Percentiles rank a stretch among this genome's conserved stretches.
Evolutionary conservation across 2,888 invertebrate genomes (phyloP).

Genomic region (Ophion ventricosus): DNA sequence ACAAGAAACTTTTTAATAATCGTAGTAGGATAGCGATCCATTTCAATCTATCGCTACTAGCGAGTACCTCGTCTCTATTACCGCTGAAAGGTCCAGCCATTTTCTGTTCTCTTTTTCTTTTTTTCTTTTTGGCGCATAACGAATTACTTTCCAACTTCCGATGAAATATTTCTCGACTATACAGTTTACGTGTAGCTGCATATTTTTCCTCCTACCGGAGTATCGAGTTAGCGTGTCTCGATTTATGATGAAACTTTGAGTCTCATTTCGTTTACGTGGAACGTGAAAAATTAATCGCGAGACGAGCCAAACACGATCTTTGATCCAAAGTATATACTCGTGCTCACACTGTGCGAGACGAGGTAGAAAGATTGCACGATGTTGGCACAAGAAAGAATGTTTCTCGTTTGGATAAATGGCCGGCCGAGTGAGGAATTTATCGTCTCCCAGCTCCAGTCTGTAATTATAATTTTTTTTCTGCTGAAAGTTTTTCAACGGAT

Average conservation of each 20-base stretch:
- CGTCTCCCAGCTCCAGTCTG: neutral
- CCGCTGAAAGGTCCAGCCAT: slow-evolving; percentile 48
- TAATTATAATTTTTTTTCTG: neutral
- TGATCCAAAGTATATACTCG: too few relatives aligned
- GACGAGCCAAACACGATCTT: slow-evolving; percentile 2
- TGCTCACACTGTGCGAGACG: neutral
- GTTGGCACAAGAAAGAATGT: neutral
- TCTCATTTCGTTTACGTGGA: neutral
- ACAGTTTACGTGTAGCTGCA: slow-evolving; percentile 30
- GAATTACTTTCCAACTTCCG: slow-evolving; percentile 58
- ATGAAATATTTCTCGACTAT: slow-evolving; percentile 48
- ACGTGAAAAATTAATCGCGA: slow-evolving; percentile 28
- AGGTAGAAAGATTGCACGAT: neutral
- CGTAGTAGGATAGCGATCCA: slow-evolving; percentile 50
- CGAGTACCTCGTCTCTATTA: slow-evolving; percentile 31
- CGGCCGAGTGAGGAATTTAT: neutral
- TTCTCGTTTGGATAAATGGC: neutral
- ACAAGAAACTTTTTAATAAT: slow-evolving; percentile 64
- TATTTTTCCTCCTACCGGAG: slow-evolving; percentile 15
- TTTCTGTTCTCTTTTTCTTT: neutral
- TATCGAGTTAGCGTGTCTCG: slow-evolving; percentile 17
- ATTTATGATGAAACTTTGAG: slow-evolving; percentile 25
- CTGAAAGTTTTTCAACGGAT: neutral
- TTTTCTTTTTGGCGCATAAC: slow-evolving; percentile 30
- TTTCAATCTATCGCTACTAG: slow-evolving; percentile 55